Evolutionary conservation across 2,888 invertebrate species (phyloP).

Genomic region (Keiferia lycopersicella): DNA sequence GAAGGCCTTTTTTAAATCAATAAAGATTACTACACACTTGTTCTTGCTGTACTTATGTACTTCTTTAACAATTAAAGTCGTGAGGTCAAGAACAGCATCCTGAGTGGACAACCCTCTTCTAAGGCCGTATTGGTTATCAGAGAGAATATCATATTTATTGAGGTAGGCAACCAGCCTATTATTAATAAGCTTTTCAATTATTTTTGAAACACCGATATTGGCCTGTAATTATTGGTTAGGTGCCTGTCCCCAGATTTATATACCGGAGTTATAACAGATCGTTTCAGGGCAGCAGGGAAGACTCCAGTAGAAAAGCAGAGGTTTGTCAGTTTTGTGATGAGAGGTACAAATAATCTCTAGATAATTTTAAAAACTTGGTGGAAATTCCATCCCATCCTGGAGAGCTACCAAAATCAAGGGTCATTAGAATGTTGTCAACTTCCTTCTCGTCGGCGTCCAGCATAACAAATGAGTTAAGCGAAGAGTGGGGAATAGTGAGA

Average conservation of each 20-base stretch:
- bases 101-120: not conserved
- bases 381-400: conserved; percentile 26
- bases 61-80: not conserved
- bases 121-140: not conserved
- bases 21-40: too few species aligned
- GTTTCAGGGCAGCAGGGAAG: conserved; percentile 24
- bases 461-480: conserved; percentile 15
- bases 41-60: too few species aligned
- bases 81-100: conserved; percentile 6
- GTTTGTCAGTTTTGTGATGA: conserved; percentile 27
- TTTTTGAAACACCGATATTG: too few species aligned
- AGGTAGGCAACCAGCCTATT: not conserved
- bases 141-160: conserved; percentile 3
- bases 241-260: conserved; percentile 25
- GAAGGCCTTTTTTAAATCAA: not conserved
- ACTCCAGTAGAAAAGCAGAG: conserved; percentile 26
- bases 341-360: conserved; percentile 22
- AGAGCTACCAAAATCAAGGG: conserved; percentile 11
- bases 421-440: conserved; percentile 21
- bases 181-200: too few species aligned
- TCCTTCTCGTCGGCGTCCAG: conserved; percentile 24
- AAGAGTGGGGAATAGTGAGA: not conserved
- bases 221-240: too few species aligned
- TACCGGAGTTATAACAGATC: conserved; percentile 26
- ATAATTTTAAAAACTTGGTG: conserved; percentile 25